These are phyloP conservation scores for Cheiracanthium punctorium DNA, from an alignment of 2,888 invertebrate genomes.

Conservation along the genomic window DNA sequence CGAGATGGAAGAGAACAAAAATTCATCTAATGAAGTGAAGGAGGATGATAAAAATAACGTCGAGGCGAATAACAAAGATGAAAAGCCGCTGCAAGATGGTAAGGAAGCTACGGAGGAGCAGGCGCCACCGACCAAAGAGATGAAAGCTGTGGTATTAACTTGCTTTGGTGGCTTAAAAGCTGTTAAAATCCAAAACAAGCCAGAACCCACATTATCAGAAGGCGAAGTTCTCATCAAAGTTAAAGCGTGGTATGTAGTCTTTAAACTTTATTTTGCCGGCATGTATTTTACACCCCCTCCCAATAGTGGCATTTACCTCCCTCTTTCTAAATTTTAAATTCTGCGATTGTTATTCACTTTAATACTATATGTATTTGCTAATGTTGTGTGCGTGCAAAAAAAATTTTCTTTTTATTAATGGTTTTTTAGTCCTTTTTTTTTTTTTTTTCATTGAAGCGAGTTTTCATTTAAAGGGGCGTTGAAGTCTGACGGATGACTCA, in stretches of 20 bases:
- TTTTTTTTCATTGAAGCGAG: too few relatives aligned
- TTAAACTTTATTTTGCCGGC: too few relatives aligned
- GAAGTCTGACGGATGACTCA: too few relatives aligned
- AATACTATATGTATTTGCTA: too few relatives aligned
- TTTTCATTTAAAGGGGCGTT: too few relatives aligned
- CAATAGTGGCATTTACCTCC: too few relatives aligned
- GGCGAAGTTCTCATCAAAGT: conserved; percentile 86
- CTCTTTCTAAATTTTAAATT: too few relatives aligned
- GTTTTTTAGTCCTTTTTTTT: too few relatives aligned
- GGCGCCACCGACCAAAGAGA: conserved; percentile 80
- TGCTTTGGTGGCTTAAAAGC: conserved; percentile 91
- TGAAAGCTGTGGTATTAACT: conserved; percentile 88
- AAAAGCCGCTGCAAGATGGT: conserved; percentile 46
- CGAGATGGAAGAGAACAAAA: conserved; percentile 41
- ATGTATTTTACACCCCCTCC: too few relatives aligned
- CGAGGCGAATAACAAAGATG: conserved; percentile 28
- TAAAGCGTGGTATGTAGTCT: conserved; percentile 85
- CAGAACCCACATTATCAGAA: conserved; percentile 81
- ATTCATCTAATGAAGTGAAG: conserved; percentile 32
- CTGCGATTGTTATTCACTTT: too few relatives aligned
- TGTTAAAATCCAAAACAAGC: conserved; percentile 87
- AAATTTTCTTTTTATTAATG: too few relatives aligned
- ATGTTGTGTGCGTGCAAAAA: too few relatives aligned
- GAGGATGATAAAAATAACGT: conserved; percentile 29
- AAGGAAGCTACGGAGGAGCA: conserved; percentile 49